Base-by-base conservation (phyloP, 2,888 invertebrate species). In the Campaea margaritaria region DNA sequence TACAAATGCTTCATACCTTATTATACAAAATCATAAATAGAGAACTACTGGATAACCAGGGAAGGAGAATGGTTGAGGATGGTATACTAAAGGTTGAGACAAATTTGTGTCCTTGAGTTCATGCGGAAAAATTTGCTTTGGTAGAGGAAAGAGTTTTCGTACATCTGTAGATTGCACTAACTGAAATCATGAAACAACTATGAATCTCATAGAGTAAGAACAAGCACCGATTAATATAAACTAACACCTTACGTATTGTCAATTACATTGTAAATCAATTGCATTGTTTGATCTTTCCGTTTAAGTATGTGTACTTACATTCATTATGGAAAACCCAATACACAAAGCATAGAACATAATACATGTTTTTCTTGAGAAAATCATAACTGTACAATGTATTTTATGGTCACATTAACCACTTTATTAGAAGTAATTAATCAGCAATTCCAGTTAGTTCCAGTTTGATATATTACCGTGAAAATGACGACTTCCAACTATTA, bases 41-140 rank as follows among this genome's bases (percentile, higher is more conserved):
- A 91, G 39, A 39, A 91, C 73, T 27, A 90, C 75, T 8, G 91
- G 91, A 63, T 91, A 91, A n/a, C 85, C 78, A 0, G 91, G 91
- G 64, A 71, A 87, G 0, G 91, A 79, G 56, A 87, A 89, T 0
- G 91, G 91, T 54, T 89, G 89, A 0, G 91, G 91, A 58, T 79
- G 80, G 55, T 76, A 91, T 2, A 91, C 27, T 0, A 91, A 58
- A 11, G 89, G 86, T 13, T 80, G 58, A 0, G 78, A 67, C 53
- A 88, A 70, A 21, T 67, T 81, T 0, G 58, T 59, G 38, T 83
- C 76, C 46, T 78, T 77, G 39, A 91, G 65, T 60, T 89, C 76
- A 57, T 90, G 86, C 0, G 91, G 91, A 8, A 78, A 74, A 34
- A 87, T 49, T 55, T 82, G 89, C 53, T 67, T 71, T 0, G 89